Evolutionary conservation across 2,888 invertebrate genomes (phyloP), one percentile per base, ranked within the genome.

Genomic region (Eilema griseolum): DNA sequence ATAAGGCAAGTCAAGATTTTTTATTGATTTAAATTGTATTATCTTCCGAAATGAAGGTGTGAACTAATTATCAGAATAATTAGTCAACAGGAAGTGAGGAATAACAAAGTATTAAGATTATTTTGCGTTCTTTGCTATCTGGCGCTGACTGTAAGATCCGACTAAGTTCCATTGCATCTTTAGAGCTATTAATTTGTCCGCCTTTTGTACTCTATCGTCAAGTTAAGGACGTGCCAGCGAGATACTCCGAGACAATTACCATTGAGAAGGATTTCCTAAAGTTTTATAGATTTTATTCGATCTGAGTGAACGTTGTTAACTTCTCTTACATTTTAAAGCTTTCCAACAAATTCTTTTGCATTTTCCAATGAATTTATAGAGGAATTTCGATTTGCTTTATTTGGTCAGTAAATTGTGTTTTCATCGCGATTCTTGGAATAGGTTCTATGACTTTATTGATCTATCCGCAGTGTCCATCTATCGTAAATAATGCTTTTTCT

Each of bases 141-240:
- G 31, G 8, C 8, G 4, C 8, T 8, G 8, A 8, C 31, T 33
- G 46, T 84, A 81, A 83, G 85, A 83, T 86, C 79, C 75, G 61
- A 77, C 78, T 75, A 77, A 85, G 83, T 83, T 86, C 77, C 83
- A 85, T 69, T 61, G 85, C 85, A 84, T 90, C 86, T 85, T 88
- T 85, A 83, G 82, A 82, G 83, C 84, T 85, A 86, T 88, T 82
- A 83, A 82, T 83, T 82, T 84, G 86, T 88, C 83, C 74, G 84
- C 74, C 83, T 85, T 82, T 83, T 83, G 80, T 84, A 83, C 71
- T 74, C 73, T 73, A 75, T 76, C 73, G 69, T 82, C 72, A 75
- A 81, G 82, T 82, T 77, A 80, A 82, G 82, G 82, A 82, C 82
- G 83, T 80, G 80, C 83, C 78, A 79, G 75, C 68, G 80, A 83